Evolutionary conservation across 2,888 invertebrate genomes (phyloP), one percentile per base, ranked within the genome.

Genomic region (Pyralis farinalis): DNA sequence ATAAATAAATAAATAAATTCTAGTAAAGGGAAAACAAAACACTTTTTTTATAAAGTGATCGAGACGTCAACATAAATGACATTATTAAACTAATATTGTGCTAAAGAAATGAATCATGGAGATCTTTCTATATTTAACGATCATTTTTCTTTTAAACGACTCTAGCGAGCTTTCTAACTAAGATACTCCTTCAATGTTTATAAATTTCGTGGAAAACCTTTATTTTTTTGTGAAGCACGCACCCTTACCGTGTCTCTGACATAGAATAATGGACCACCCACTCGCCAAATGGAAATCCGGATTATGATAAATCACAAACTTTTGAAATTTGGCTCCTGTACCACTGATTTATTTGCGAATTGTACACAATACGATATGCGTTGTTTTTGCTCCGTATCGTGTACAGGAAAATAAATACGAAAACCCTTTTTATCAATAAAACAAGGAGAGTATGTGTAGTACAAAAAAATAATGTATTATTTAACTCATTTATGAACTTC

Each of bases 261-360:
- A 69, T 75, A 80, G 82, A 87, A 83, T 84, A 86, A 86, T 86
- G 86, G 84, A 81, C 74, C 76, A 66, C 62, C 70, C 77, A 74
- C 72, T 81, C 79, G 68, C 74, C 78, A 84, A 85, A 86, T 85
- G 83, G 84, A 77, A 82, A 82, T 83, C 70, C 74, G 74, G 79
- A 84, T 85, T 83, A 85, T 86, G 85, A 86, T 86, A 86, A 86
- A 86, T 86, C 85, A 83, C 76, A 83, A 86, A 84, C 74, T 86
- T 84, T 85, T 82, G 81, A 78, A 83, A 81, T 84, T 81, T 77
- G 73, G 71, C 79, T 76, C 72, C 73, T 77, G 81, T 72, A 70
- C 65, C 60, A 60, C 62, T 81, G 82, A 85, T 83, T 84, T 85
- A 84, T 84, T 72, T 69, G 69, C 64, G 43, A 68, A 76, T 62